Evolutionary conservation across 1,140 invertebrate species (phyloP).

Genomic region (Diabrotica undecimpunctata): DNA sequence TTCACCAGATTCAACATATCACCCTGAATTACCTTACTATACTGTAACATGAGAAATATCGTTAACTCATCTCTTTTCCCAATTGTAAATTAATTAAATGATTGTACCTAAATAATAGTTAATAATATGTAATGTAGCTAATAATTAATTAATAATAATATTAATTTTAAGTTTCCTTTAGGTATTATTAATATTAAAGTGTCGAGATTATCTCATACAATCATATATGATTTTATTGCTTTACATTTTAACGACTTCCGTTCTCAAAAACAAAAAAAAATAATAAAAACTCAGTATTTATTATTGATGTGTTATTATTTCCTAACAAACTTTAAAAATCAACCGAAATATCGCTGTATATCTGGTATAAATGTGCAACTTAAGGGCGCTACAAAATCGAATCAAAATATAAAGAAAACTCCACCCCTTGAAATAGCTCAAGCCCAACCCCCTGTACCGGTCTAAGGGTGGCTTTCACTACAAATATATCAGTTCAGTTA

Average conservation of each 20-base stretch:
- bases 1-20: no score
- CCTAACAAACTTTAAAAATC: not conserved
- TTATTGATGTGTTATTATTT: not conserved
- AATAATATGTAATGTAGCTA: no score
- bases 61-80: no score
- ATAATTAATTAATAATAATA: no score
- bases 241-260: not conserved
- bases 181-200: no score
- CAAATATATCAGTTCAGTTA: constrained; percentile 37
- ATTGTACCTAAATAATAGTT: no score
- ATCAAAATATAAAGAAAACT: constrained; percentile 38
- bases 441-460: constrained; percentile 35
- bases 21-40: no score
- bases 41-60: no score
- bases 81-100: no score
- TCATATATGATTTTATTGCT: no score
- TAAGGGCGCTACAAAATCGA: constrained; percentile 31
- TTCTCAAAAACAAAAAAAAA: not conserved
- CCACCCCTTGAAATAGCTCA: constrained; percentile 36
- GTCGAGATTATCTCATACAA: no score
- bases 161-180: no score
- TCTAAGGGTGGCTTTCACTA: constrained; percentile 36
- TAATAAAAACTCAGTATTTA: constrained; percentile 11
- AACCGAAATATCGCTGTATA: not conserved
- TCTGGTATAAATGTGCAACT: constrained; percentile 30